These are phyloP conservation scores for Podilymbus podiceps DNA, from an alignment of 2,113 vertebrate species.

Conservation along the genomic window DNA sequence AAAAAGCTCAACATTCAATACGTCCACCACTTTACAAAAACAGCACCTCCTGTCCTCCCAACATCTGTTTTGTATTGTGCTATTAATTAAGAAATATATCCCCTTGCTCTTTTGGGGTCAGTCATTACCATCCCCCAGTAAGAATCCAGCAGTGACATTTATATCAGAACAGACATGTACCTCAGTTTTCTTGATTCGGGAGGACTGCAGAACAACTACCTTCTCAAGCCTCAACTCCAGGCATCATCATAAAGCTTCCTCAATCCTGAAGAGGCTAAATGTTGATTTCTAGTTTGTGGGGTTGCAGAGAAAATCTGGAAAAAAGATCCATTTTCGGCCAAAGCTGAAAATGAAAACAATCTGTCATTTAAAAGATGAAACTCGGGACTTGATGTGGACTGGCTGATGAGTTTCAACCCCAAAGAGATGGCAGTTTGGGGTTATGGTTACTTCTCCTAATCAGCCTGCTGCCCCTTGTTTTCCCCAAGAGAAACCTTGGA, in stretches of 20 bases:
- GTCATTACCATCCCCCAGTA: not conserved
- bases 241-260: not conserved
- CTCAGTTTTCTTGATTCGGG: not conserved
- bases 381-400: not conserved
- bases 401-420: not conserved
- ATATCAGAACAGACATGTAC: not conserved
- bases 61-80: not conserved
- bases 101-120: not conserved
- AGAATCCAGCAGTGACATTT: not conserved
- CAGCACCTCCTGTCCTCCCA: not conserved
- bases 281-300: accelerated
- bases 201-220: not conserved
- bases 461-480: not conserved
- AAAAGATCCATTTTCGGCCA: not conserved
- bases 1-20: not conserved
- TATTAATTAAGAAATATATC: not conserved
- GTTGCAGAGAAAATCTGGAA: not conserved
- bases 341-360: not conserved
- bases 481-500: not conserved
- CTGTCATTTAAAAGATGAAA: not conserved
- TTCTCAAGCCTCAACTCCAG: not conserved
- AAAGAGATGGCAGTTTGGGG: not conserved
- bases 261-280: not conserved
- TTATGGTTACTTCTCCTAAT: not conserved
- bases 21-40: not conserved